Conservation (phyloP, 2,888 invertebrate genomes). For the Lamellibrachia columna region DNA sequence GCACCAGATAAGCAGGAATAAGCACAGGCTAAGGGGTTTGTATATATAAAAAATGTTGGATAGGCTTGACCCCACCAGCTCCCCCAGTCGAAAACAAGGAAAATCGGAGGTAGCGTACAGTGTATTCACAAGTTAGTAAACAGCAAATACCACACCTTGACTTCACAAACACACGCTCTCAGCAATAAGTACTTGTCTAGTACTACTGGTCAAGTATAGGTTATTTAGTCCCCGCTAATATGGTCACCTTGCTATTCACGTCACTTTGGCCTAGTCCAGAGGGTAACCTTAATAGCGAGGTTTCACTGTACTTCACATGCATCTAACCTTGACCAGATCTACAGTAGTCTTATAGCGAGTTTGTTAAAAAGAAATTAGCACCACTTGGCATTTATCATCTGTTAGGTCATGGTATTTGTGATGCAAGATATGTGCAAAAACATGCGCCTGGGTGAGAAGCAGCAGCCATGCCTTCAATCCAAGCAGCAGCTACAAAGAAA, state of each 20-base stretch:
- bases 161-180: neutral
- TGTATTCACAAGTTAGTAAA: neutral
- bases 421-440: neutral
- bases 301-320: neutral
- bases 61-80: neutral
- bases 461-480: neutral
- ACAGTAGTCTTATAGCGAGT: neutral
- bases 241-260: too few species aligned
- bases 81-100: neutral
- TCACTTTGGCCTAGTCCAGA: too few species aligned
- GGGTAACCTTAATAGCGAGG: too few species aligned
- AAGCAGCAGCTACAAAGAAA: neutral
- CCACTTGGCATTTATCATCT: neutral
- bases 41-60: neutral
- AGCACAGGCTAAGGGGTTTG: neutral
- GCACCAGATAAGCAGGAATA: neutral
- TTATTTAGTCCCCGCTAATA: too few species aligned
- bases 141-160: neutral
- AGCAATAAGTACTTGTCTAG: neutral
- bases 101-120: neutral
- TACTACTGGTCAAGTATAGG: neutral
- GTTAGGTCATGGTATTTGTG: neutral
- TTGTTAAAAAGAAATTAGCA: neutral
- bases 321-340: neutral
- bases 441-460: neutral